phyloP scores from a whole-genome alignment of 2,113 vertebrate genomes.

The Phodopus roborovskii region DNA sequence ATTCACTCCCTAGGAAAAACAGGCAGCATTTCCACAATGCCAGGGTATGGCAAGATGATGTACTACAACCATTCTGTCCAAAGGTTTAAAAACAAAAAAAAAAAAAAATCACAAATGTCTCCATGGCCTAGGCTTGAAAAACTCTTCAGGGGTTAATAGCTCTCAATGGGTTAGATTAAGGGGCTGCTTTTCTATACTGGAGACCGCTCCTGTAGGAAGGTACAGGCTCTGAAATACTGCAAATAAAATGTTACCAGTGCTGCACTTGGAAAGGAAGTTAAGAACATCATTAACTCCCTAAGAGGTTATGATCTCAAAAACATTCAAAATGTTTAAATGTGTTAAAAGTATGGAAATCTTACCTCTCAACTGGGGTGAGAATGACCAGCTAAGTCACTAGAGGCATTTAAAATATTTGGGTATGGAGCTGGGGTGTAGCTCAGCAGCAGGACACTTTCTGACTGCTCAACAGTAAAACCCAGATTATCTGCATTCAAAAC shows the following conservation, averaged over 20 bases:
- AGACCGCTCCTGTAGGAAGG: background rate
- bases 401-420: constrained; percentile 1
- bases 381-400: background rate
- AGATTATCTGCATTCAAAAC: background rate
- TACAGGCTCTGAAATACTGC: background rate
- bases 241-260: background rate
- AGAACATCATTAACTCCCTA: background rate
- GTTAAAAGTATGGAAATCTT: background rate
- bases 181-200: background rate
- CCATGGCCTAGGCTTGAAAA: background rate
- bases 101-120: background rate
- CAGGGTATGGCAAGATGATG: background rate
- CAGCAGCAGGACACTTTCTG: background rate
- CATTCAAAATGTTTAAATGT: background rate
- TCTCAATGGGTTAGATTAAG: background rate
- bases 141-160: background rate
- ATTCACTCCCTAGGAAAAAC: constrained; percentile 23
- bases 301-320: background rate
- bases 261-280: background rate
- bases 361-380: background rate
- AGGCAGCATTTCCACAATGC: background rate
- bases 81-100: background rate
- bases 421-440: background rate
- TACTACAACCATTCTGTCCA: background rate
- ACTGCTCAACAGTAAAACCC: background rate